Base-by-base conservation (phyloP, 2,888 invertebrate genomes). In the Diplolepis rosae region DNA sequence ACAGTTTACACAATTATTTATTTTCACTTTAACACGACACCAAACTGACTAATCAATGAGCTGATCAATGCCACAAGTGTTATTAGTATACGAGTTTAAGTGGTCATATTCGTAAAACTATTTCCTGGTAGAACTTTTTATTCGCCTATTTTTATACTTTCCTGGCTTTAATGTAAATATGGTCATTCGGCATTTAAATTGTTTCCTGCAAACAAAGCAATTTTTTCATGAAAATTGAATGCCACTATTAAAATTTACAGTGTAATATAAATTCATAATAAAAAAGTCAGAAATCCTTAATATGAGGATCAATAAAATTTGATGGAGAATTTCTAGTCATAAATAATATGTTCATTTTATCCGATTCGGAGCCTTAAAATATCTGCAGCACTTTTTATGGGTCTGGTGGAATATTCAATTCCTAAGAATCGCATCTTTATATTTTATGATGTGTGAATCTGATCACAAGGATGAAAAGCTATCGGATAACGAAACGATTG, bases 401-500 rank as follows among this genome's bases (percentile, higher is more conserved):
- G 5, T n/a, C 6, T 30, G 30, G 24, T 13, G 1, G 39, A 24
- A 39, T 22, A 61, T 61, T 61, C 61, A 61, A 61, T 61, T 24
- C 24, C 7, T 22, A 6, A 22, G n/a, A 61, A 61, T 61, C 61
- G 39, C 35, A n/a, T 35, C 24, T 61, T 61, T 39, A 39, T 61
- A 39, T 61, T 61, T 61, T 61, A 61, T 35, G 61, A 61, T n/a
- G 61, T 39, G 61, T 35, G 39, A 61, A 39, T 61, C 39, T 61
- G 35, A 61, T 61, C 61, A 61, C 39, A 39, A 24, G 39, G 24
- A 32, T 32, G 32, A 13, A 3, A 61, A 61, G 35, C 61, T 61
- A 13, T 61, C 22, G 39, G 35, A 24, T 27, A 4, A n/a, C 22
- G 24, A n/a, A 61, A 61, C n/a, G 56, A 35, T 2, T 15, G n/a